Percentiles rank a stretch among this genome's conserved stretches.
Evolutionary conservation across 1,140 invertebrate genomes (phyloP).

Genomic region (Meloidogyne chitwoodi): DNA sequence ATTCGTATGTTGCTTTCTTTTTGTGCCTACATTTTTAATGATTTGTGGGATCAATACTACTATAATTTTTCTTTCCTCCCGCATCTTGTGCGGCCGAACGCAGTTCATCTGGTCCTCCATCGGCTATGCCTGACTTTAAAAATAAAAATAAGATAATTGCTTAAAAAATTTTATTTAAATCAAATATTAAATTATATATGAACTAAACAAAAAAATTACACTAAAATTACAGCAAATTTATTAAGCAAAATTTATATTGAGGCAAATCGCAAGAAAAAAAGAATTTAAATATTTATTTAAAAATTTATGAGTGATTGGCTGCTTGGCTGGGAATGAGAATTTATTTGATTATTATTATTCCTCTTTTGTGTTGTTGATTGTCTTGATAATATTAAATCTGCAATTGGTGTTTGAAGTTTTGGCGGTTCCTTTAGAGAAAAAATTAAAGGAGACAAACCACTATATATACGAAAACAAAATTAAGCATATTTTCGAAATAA

Average conservation of each 20-base stretch:
- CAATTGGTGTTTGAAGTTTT: neutral
- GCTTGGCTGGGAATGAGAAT: neutral
- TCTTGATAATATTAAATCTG: neutral
- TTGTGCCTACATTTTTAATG: no score
- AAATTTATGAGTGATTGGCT: slow-evolving; percentile 12
- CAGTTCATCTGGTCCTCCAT: slow-evolving; percentile 5
- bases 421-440: slow-evolving; percentile 6
- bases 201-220: neutral
- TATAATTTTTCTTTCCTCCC: slow-evolving; percentile 13
- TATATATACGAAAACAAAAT: neutral
- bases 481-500: no score
- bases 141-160: neutral
- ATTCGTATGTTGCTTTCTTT: no score
- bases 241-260: neutral
- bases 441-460: neutral
- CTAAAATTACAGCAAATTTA: neutral
- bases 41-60: slow-evolving; percentile 1
- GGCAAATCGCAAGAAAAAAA: neutral
- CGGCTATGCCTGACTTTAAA: neutral
- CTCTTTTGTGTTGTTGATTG: neutral
- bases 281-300: neutral
- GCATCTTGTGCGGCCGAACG: neutral
- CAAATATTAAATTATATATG: neutral
- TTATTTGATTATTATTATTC: neutral
- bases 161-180: neutral